These are phyloP conservation scores for Channallabes apus DNA, from an alignment of 2,797 vertebrate species.

Conservation along the genomic window DNA sequence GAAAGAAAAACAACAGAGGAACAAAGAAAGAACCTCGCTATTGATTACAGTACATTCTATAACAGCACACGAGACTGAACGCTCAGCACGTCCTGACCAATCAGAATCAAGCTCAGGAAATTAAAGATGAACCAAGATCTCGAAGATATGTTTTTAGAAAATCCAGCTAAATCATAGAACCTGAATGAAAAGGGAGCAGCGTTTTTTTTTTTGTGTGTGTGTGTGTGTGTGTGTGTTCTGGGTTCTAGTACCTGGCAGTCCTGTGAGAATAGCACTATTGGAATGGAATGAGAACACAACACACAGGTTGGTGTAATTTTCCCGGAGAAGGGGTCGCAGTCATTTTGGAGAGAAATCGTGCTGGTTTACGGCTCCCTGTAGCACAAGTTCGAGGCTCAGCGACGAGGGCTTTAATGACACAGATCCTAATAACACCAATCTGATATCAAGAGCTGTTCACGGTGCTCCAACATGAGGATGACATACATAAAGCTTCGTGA, in stretches of 20 bases:
- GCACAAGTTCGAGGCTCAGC: not conserved
- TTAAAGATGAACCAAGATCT: no score
- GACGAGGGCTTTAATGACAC: not conserved
- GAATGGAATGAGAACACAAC: constrained; percentile 42
- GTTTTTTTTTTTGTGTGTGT: no score
- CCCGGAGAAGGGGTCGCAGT: constrained; percentile 2
- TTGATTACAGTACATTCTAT: not conserved
- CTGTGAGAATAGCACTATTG: constrained; percentile 29
- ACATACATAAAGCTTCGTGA: not conserved
- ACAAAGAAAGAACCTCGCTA: not conserved
- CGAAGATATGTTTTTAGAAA: not conserved
- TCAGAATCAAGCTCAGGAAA: not conserved
- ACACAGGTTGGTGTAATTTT: constrained; percentile 36
- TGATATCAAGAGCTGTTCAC: not conserved
- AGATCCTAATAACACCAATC: not conserved
- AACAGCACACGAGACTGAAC: not conserved
- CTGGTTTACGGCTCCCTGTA: not conserved
- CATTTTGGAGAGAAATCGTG: not conserved
- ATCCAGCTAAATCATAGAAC: not conserved
- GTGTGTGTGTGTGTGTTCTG: not conserved
- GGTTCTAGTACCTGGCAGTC: not conserved
- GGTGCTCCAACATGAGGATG: not conserved
- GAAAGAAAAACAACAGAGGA: no score
- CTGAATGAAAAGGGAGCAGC: not conserved
- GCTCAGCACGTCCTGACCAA: not conserved